Base-by-base conservation (phyloP, 2,888 invertebrate genomes). In the Entomobrya proxima region DNA sequence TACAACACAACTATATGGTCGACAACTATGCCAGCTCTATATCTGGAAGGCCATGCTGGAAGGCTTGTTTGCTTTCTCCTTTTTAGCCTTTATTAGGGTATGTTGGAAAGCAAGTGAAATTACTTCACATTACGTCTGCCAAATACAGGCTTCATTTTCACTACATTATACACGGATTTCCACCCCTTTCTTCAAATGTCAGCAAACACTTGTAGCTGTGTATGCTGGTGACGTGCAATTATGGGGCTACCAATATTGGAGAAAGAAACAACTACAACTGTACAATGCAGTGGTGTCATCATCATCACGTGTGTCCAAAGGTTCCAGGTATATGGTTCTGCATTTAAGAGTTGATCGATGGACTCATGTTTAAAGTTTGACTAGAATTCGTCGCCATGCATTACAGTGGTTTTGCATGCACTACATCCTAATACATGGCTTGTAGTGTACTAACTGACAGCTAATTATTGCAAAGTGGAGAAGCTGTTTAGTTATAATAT, bases 51-150 rank as follows among this genome's bases (percentile, higher is more conserved):
- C 55, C 37, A 3, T 61, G 64, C 64, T 64, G 69, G 52, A 64
- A 55, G 69, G 52, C 76, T 83, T 83, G 76, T 83, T 83, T 83
- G 83, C 83, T 83, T 83, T 77, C 83, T 83, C 83, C 11, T 50
- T 82, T 82, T 75, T 82, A 64, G 74, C 75, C 75, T 75, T 82
- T 64, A 82, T 79, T 44, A 64, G 30, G 35, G 78, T 21, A 18
- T 30, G 78, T 67, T 27, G 44, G 55, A 77, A 40, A 82, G 82
- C 74, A 82, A 82, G 82, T 82, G 75, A 82, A 82, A 82, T 82
- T 75, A 82, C 82, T 82, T 82, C 75, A 75, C 74, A 82, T 82
- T 82, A 82, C 74, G 74, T 75, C 74, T 83, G 83, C 83, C 83
- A 83, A 83, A 52, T 69, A 52, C 83, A 83, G 76, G 76, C 83